Percentiles rank a stretch among this genome's conserved stretches.
Conservation (phyloP, 2,113 vertebrate species). For the Eulemur rufifrons region DNA sequence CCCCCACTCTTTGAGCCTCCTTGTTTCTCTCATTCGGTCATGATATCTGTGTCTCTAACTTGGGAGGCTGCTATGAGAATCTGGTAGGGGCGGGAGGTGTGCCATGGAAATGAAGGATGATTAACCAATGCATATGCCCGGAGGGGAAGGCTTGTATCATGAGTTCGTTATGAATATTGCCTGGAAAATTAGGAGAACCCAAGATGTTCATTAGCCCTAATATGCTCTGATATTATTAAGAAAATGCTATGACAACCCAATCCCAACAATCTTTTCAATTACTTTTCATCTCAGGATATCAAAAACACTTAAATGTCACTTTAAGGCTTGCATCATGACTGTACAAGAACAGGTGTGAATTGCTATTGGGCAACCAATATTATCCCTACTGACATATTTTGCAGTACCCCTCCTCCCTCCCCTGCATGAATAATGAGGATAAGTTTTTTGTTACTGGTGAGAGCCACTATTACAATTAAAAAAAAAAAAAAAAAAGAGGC, state of each 20-base stretch:
- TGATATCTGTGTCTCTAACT: background rate
- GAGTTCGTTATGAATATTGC: constrained; percentile 11
- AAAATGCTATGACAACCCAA: constrained; percentile 21
- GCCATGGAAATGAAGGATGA: constrained; percentile 9
- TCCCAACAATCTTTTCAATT: constrained; percentile 2
- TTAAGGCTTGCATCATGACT: background rate
- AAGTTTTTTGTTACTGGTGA: background rate
- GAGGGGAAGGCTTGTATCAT: background rate
- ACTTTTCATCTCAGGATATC: constrained; percentile 40
- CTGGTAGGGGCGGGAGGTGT: background rate
- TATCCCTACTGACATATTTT: background rate
- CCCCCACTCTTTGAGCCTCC: background rate
- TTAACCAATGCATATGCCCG: background rate
- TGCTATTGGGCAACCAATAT: background rate
- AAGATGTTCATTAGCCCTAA: constrained; percentile 43
- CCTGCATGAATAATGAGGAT: background rate
- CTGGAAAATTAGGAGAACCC: constrained; percentile 49
- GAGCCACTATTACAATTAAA: background rate
- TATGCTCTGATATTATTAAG: constrained; percentile 29
- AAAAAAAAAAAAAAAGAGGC: background rate
- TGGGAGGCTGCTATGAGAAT: background rate
- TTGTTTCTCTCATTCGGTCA: background rate
- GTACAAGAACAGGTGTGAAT: background rate
- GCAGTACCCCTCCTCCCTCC: background rate
- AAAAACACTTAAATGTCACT: constrained; percentile 21